Conservation (phyloP, 2,113 vertebrate species). For the Salvator merianae region DNA sequence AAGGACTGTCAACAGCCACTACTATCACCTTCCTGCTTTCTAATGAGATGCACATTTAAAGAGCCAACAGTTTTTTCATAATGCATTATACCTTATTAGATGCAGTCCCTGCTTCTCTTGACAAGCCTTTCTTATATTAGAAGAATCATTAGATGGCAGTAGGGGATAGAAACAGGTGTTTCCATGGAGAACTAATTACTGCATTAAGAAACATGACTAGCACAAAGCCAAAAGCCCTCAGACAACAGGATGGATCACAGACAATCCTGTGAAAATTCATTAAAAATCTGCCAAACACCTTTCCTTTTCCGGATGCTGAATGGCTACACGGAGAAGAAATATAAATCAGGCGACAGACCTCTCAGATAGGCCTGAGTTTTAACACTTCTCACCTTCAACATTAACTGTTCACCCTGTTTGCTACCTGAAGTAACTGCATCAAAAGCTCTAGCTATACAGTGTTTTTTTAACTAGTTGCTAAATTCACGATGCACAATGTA, state of each 20-base stretch:
- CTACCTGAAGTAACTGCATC: background rate
- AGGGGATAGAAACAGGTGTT: background rate
- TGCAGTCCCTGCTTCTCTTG: background rate
- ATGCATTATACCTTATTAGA: background rate
- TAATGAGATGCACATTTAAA: background rate
- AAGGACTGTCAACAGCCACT: background rate
- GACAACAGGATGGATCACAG: background rate
- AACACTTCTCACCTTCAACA: background rate
- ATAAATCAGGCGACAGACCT: background rate
- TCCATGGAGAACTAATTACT: background rate
- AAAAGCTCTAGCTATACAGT: background rate
- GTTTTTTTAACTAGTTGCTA: too few species aligned
- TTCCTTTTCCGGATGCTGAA: background rate
- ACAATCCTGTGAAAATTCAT: too few species aligned
- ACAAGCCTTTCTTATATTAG: background rate
- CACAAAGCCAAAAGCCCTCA: background rate
- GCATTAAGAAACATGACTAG: background rate
- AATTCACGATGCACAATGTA: too few species aligned
- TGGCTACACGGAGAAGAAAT: background rate
- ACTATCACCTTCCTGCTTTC: background rate
- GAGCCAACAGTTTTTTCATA: background rate
- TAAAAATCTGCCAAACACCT: background rate
- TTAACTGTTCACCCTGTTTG: background rate
- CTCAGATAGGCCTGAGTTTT: background rate
- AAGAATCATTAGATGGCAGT: too few species aligned